phyloP scores from a whole-genome alignment of 92 coral and sea anemone genomes.

The Bergia sp. region DNA sequence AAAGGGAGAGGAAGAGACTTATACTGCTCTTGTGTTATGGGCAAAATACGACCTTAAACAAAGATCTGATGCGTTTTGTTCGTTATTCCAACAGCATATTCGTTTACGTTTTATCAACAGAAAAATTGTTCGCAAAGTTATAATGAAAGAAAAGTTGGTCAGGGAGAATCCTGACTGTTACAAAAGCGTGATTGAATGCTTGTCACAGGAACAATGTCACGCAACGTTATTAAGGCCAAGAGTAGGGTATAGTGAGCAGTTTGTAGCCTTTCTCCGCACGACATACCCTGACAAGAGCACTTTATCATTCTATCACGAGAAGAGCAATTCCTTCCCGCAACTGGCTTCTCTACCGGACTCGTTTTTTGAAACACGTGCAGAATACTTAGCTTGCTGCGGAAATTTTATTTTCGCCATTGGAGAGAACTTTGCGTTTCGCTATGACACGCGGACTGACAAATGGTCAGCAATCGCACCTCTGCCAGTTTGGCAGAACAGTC shows the following conservation, averaged over 20 bases:
- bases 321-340: background rate
- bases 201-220: background rate
- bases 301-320: background rate
- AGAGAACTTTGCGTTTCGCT: background rate
- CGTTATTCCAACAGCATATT: background rate
- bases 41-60: background rate
- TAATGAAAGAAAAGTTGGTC: background rate
- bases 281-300: background rate
- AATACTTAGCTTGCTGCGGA: background rate
- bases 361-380: background rate
- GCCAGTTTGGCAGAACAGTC: background rate
- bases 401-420: slow-evolving; percentile 15
- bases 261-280: background rate
- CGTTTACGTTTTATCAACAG: background rate
- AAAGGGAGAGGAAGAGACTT: background rate
- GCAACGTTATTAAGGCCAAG: background rate
- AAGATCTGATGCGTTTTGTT: background rate
- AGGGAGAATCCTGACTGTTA: background rate
- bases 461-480: background rate
- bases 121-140: background rate
- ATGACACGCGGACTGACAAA: background rate
- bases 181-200: background rate
- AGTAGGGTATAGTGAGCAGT: slow-evolving; percentile 9
- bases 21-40: background rate
- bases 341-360: background rate